Percentiles rank a stretch among this genome's conserved stretches.
phyloP scores from a whole-genome alignment of 2,113 vertebrate species.

The Athene cunicularia region DNA sequence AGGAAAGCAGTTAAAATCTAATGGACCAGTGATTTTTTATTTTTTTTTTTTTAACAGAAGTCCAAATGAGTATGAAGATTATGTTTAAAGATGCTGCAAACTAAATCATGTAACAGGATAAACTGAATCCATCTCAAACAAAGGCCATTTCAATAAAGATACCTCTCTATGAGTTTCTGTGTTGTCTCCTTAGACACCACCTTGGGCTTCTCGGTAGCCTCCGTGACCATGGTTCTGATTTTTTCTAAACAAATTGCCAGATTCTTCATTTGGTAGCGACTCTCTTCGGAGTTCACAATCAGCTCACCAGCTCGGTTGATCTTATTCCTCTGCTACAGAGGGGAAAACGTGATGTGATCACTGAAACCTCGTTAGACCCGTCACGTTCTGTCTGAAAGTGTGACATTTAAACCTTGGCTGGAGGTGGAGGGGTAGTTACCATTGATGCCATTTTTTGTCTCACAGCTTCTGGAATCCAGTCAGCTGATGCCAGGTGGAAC shows the following conservation, averaged over 20 bases:
- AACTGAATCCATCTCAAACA: background rate
- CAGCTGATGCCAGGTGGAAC: conserved; percentile 89
- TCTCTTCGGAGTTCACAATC: conserved; percentile 87
- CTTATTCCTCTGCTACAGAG: conserved; percentile 83
- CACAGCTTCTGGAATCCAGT: conserved; percentile 89
- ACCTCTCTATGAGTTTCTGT: conserved; percentile 80
- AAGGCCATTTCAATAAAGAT: background rate
- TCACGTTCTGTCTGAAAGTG: background rate
- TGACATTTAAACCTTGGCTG: fast-evolving
- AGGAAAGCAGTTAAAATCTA: background rate
- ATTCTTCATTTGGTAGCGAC: conserved; percentile 91
- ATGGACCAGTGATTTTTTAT: background rate
- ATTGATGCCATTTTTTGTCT: conserved; percentile 79
- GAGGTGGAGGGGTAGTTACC: conserved; percentile 66
- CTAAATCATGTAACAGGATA: fast-evolving
- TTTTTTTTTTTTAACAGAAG: background rate
- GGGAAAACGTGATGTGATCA: background rate
- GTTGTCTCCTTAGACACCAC: conserved; percentile 79
- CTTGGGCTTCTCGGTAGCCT: conserved; percentile 77
- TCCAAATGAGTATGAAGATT: background rate
- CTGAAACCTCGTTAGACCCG: fast-evolving
- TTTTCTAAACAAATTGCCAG: conserved; percentile 88
- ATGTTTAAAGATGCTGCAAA: background rate
- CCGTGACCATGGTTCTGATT: conserved; percentile 83
- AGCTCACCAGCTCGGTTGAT: conserved; percentile 90